Evolutionary conservation across 2,888 invertebrate genomes (phyloP).

Genomic region (Hemistola chrysoprasaria): DNA sequence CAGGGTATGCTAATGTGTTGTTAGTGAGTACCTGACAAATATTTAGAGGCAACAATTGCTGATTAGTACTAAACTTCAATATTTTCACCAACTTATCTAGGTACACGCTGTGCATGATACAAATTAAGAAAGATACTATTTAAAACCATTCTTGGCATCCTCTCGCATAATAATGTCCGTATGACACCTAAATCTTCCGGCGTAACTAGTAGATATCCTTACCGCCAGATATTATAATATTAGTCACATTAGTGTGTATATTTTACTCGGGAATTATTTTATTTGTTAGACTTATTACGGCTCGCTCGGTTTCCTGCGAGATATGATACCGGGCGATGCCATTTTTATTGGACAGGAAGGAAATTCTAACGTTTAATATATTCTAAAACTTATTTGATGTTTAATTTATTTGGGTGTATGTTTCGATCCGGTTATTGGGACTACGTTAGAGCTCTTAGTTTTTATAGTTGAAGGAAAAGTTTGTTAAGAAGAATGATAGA

Average conservation of each 20-base stretch:
- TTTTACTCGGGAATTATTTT: conserved; percentile 77
- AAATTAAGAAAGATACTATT: too few species aligned
- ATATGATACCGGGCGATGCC: conserved; percentile 58
- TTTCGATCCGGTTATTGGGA: conserved; percentile 43
- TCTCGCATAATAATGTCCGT: conserved; percentile 44
- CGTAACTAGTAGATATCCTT: conserved; percentile 76
- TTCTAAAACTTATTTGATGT: conserved; percentile 54
- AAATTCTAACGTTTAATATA: conserved; percentile 76
- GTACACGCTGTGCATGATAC: too few species aligned
- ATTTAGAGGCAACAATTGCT: too few species aligned
- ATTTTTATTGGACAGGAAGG: conserved; percentile 81
- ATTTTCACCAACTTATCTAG: too few species aligned
- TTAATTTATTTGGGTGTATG: conserved; percentile 54
- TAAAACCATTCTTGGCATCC: conserved; percentile 27
- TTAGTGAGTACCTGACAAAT: too few species aligned
- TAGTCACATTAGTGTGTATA: conserved; percentile 80
- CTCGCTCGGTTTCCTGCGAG: conserved; percentile 69
- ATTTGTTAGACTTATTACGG: conserved; percentile 77
- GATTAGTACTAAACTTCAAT: too few species aligned
- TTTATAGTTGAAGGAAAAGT: too few species aligned
- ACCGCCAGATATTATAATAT: conserved; percentile 77
- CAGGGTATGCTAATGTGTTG: too few species aligned
- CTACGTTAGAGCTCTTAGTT: conserved; percentile 11
- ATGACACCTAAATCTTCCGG: conserved; percentile 74
- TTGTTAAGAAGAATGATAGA: too few species aligned